Evolutionary conservation across 2,113 vertebrate genomes (phyloP), one percentile per base, ranked within the genome.

Genomic region (Calypte anna): DNA sequence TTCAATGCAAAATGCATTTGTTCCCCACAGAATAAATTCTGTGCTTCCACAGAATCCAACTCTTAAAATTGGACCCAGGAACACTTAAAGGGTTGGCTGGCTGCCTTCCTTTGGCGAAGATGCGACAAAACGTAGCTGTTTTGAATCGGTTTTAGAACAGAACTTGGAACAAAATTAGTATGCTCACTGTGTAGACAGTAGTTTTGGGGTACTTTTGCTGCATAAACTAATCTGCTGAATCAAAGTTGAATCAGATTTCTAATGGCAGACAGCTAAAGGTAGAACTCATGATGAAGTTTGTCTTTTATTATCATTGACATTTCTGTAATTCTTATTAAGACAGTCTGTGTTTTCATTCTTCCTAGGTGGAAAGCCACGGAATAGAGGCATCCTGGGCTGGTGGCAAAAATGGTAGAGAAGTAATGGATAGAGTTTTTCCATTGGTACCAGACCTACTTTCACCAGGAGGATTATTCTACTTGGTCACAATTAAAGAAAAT

Each of bases 311-410:
- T 27, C 43, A 50, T 13, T 27, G 30, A 50, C 21, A 23, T 0
- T n/a, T 57, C 9, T 55, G 0, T 36, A 11, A 8, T 36, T 75
- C 28, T 31, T 72, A 9, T 74, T 78, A 6, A 63, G 43, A 36
- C 70, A 61, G 1, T 24, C 11, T 30, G 82, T 58, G 77, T 84
- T 85, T 83, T 93, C 17, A 43, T 91, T 95, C 59, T n/a, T 93
- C 30, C 51, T 94, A 99, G 99, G 98, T 99, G 9, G 97, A 98
- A 86, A 96, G 98, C 91, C 93, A 31, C 0, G 99, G 99, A 51
- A 98, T 99, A 51, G 98, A 98, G 69, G 99, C 98, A 1, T 97
- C 99, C 14, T 99, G 99, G 99, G 99, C 99, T 25, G 99, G 99
- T 24, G 99, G 99, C 67, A 96, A 93, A 81, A 96, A 97, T 38